phyloP scores from a whole-genome alignment of 2,888 invertebrate genomes.

The Lithosia quadra region DNA sequence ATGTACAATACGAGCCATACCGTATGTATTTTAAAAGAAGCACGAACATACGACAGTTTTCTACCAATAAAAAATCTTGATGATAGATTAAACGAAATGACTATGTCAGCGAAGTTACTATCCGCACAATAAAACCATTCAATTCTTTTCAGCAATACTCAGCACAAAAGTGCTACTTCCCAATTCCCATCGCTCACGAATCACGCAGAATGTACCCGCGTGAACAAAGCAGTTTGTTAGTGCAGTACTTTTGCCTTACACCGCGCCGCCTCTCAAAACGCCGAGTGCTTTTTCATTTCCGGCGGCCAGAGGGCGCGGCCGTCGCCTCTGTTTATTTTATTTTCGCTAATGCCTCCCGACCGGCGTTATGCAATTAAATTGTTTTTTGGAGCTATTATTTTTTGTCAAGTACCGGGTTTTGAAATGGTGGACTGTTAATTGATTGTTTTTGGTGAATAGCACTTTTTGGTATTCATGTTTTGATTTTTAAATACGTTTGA shows the following conservation, averaged over 20 bases:
- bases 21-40: not conserved
- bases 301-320: slow-evolving; percentile 64
- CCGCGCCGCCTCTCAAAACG: slow-evolving; percentile 58
- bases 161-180: slow-evolving; percentile 20
- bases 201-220: slow-evolving; percentile 42
- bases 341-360: slow-evolving; percentile 66
- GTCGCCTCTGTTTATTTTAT: slow-evolving; percentile 64
- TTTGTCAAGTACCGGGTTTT: slow-evolving; percentile 40
- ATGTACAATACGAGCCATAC: not conserved
- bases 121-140: not conserved
- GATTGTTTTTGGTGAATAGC: slow-evolving; percentile 30
- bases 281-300: slow-evolving; percentile 76
- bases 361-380: slow-evolving; percentile 69
- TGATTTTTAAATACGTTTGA: not conserved
- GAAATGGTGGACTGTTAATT: slow-evolving; percentile 30
- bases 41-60: not conserved
- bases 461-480: slow-evolving; percentile 11
- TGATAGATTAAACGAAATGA: not conserved
- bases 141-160: slow-evolving; percentile 5
- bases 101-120: not conserved
- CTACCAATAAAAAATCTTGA: not conserved
- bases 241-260: slow-evolving; percentile 65
- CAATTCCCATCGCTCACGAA: slow-evolving; percentile 22
- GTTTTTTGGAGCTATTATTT: slow-evolving; percentile 57
- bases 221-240: slow-evolving; percentile 78